Percentiles rank a stretch among this genome's conserved stretches.
These are phyloP conservation scores for Hartigia nigra DNA, from an alignment of 2,888 invertebrate genomes.

Conservation along the genomic window DNA sequence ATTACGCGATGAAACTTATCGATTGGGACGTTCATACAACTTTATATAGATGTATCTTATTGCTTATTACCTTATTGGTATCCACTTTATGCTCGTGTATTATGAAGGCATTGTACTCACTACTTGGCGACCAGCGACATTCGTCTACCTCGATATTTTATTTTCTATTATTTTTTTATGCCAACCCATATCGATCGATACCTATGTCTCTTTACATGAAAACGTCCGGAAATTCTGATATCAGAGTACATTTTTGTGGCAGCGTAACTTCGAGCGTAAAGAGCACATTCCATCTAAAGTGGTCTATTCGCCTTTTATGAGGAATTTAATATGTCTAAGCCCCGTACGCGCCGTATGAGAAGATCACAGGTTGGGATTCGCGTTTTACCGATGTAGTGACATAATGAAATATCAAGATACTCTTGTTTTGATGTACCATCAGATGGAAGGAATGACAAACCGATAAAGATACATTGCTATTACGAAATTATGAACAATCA, in stretches of 20 bases:
- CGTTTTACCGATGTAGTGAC: background rate
- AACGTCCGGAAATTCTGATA: background rate
- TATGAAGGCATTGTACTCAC: background rate
- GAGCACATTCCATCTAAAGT: conserved; percentile 19
- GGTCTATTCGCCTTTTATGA: conserved; percentile 28
- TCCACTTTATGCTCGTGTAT: background rate
- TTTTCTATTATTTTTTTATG: background rate
- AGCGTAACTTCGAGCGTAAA: background rate
- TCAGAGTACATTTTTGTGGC: background rate
- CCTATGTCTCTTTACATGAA: background rate
- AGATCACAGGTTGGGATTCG: background rate
- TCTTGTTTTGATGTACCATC: background rate
- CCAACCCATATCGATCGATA: background rate
- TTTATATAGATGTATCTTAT: background rate
- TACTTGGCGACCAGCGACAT: background rate
- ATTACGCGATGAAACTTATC: background rate
- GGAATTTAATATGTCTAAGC: conserved; percentile 30
- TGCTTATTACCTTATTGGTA: background rate
- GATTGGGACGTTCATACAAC: background rate
- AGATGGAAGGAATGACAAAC: background rate
- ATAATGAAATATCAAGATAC: background rate
- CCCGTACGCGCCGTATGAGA: background rate
- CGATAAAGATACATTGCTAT: background rate
- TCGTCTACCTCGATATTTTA: background rate
- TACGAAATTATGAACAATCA: background rate